Base-by-base conservation (phyloP, 2,113 vertebrate genomes). In the Alectura lathami region DNA sequence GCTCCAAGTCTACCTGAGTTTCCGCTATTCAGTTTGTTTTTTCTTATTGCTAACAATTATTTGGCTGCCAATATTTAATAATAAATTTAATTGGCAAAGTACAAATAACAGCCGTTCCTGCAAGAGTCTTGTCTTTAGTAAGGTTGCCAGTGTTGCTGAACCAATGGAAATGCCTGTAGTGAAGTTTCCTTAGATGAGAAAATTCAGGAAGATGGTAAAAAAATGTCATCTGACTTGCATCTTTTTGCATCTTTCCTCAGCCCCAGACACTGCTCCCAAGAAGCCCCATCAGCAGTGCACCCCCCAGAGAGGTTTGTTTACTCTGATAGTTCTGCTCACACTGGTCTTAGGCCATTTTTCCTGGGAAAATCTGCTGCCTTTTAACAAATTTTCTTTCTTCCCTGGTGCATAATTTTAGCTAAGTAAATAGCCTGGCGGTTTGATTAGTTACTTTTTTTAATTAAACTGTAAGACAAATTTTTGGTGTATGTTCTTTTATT, bases 101-200 rank as follows among this genome's bases (percentile, higher is more conserved):
- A 66, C 36, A 85, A 72, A 79, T 89, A 93, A 5, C 85, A 94
- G 62, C 91, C 96, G 85, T 11, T 43, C 47, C 67, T 91, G 36
- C 26, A 64, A 68, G 23, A 76, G 11, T 80, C 47, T 66, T 80
- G 26, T 87, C 85, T 92, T 85, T 92, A 85, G 12, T 62, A 92
- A 68, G 43, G 22, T 86, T 94, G 56, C 30, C 36, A 74, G 0
- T 36, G 38, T 83, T 92, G 54, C 48, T 86, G 66, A 85, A 83
- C 18, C 4, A 3, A 40, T 91, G 74, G 57, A 83, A 90, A 93
- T 57, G 42, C 53, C 51, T 67, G 20, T 45, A 66, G 15, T 85
- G 57, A 64, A 47, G 40, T 82, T 76, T 24, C 21, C 26, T 29
- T 43, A 40, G 51, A 47, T 82, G 6, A 74, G 43, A 91, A 79